A percentile compares a stretch with the other conserved stretches of the same genome.
Conservation (phyloP, 2,113 vertebrate genomes). For the Cyphomyrus plagiostoma region DNA sequence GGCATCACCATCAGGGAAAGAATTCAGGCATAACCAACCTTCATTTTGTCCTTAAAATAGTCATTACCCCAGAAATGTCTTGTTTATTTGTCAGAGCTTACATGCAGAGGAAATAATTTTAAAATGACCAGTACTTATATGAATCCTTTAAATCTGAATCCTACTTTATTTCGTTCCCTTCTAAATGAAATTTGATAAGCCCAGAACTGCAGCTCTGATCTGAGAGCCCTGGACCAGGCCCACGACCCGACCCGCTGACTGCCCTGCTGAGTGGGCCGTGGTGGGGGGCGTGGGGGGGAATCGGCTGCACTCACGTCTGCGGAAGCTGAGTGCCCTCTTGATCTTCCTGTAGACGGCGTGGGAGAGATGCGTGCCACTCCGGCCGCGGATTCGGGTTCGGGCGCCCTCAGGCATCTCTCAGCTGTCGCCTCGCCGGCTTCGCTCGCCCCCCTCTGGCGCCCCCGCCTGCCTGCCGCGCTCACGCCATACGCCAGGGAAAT, state of each 20-base stretch:
- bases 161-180: no score
- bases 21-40: not conserved
- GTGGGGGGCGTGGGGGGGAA: no score
- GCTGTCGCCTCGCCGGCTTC: not conserved
- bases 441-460: no score
- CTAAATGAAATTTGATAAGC: not conserved
- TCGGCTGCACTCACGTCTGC: conserved; percentile 35
- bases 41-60: not conserved
- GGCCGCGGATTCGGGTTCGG: conserved; percentile 30
- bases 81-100: not conserved
- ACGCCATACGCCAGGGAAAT: not conserved
- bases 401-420: conserved; percentile 42
- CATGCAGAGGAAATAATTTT: not conserved
- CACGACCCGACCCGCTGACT: not conserved
- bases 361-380: conserved; percentile 39
- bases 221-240: no score
- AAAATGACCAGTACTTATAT: not conserved
- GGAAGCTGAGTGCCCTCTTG: conserved; percentile 46
- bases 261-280: not conserved
- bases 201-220: not conserved
- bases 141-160: not conserved
- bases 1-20: not conserved
- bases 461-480: not conserved
- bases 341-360: conserved; percentile 49
- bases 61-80: not conserved